These are phyloP conservation scores for Toxotes chatareus DNA, from an alignment of 2,113 vertebrate species.

Conservation along the genomic window DNA sequence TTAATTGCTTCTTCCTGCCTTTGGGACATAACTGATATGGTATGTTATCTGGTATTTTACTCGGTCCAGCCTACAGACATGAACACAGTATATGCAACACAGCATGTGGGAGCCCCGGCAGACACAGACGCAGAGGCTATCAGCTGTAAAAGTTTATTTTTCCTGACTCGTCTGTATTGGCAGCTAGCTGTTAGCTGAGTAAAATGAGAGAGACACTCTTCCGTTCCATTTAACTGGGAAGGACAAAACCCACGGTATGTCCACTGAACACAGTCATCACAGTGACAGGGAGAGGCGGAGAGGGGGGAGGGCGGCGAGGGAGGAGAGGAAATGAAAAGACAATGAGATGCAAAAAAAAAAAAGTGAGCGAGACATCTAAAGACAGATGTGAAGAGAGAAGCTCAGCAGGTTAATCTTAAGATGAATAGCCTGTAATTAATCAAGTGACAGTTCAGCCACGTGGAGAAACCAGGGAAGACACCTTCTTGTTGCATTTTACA, in stretches of 20 bases:
- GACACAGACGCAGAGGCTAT: not conserved
- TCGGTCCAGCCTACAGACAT: not conserved
- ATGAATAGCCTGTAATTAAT: conserved; percentile 72
- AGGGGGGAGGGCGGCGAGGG: not conserved
- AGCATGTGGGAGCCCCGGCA: not conserved
- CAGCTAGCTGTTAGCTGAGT: conserved; percentile 21
- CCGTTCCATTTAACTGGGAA: conserved; percentile 23
- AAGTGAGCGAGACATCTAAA: conserved; percentile 7
- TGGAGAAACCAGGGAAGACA: conserved; percentile 31
- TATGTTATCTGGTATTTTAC: not conserved
- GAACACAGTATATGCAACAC: not conserved
- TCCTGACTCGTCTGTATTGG: not conserved
- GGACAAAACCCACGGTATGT: conserved; percentile 17
- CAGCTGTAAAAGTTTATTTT: conserved; percentile 11
- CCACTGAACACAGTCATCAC: conserved; percentile 32
- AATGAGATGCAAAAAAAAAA: conserved; percentile 16
- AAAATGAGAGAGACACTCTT: conserved; percentile 16
- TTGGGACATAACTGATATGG: not conserved
- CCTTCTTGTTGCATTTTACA: conserved; percentile 50
- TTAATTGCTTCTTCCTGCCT: too few species aligned
- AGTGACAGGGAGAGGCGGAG: conserved; percentile 16
- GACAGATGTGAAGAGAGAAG: conserved; percentile 34
- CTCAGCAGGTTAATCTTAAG: conserved; percentile 58
- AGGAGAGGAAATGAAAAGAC: conserved; percentile 38
- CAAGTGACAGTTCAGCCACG: conserved; percentile 55